Conservation (phyloP, 2,797 vertebrate species). For the Remorina albescens region DNA sequence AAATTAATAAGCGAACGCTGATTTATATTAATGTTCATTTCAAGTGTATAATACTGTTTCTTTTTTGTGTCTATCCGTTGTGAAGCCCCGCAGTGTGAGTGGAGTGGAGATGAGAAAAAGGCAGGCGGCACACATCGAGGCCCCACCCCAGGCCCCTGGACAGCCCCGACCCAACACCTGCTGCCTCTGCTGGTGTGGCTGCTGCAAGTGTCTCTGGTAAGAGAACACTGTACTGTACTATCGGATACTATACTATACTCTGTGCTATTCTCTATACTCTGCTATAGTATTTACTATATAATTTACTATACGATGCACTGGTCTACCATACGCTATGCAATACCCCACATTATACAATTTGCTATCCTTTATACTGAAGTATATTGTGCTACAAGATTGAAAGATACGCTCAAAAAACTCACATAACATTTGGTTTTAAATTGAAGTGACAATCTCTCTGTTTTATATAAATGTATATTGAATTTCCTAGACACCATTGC, state of each 20-base stretch:
- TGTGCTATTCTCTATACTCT: too few species aligned
- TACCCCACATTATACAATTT: too few species aligned
- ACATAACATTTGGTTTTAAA: too few species aligned
- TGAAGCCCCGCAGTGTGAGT: constrained; percentile 86
- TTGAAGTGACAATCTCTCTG: too few species aligned
- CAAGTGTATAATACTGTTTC: constrained; percentile 27
- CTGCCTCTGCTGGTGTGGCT: constrained; percentile 99
- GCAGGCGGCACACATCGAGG: constrained; percentile 97
- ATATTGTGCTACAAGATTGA: too few species aligned
- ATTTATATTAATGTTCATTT: background rate
- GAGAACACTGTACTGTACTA: constrained; percentile 36
- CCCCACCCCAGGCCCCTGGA: constrained; percentile 91
- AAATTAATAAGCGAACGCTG: background rate
- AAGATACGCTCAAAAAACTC: too few species aligned
- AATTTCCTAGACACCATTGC: background rate
- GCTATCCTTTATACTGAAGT: too few species aligned
- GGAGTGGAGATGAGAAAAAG: constrained; percentile 98
- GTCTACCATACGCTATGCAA: too few species aligned
- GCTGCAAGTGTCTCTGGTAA: constrained; percentile 99
- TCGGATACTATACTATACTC: background rate
- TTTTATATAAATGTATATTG: background rate
- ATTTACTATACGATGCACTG: too few species aligned
- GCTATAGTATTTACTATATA: too few species aligned
- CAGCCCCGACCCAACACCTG: constrained; percentile 97
- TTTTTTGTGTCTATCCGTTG: constrained; percentile 21